phyloP scores from a whole-genome alignment of 2,888 invertebrate species.

The Antheraea assamensis region DNA sequence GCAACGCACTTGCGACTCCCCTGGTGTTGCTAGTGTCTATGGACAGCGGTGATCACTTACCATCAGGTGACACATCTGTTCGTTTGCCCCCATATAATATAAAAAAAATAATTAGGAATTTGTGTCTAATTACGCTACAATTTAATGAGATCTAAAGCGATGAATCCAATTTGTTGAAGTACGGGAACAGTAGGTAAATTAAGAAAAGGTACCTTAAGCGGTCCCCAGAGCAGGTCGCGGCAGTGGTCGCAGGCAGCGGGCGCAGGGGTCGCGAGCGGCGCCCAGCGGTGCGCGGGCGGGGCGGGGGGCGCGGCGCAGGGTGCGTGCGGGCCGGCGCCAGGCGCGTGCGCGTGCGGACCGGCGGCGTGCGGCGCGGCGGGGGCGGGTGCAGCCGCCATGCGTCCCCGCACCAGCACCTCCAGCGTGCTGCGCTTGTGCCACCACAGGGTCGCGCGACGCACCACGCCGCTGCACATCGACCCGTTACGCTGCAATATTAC shows the following conservation, averaged over 20 bases:
- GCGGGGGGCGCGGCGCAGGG: background rate
- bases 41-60: too few relatives aligned
- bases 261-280: slow-evolving; percentile 80
- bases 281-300: slow-evolving; percentile 64
- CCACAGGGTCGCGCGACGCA: slow-evolving; percentile 91
- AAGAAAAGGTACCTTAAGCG: slow-evolving; percentile 85
- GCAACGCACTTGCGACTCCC: too few relatives aligned
- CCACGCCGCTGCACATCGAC: slow-evolving; percentile 93
- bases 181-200: background rate
- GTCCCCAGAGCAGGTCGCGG: slow-evolving; percentile 94
- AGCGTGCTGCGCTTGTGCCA: slow-evolving; percentile 95
- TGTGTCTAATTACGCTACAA: too few relatives aligned
- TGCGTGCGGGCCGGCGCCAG: slow-evolving; percentile 82
- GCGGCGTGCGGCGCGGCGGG: slow-evolving; percentile 85
- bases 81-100: too few relatives aligned
- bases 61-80: too few relatives aligned
- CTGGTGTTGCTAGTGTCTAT: too few relatives aligned
- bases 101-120: too few relatives aligned
- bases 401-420: slow-evolving; percentile 93
- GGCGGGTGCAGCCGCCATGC: slow-evolving; percentile 90
- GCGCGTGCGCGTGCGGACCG: slow-evolving; percentile 86
- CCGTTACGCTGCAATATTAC: slow-evolving; percentile 86
- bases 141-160: too few relatives aligned
- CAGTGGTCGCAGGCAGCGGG: slow-evolving; percentile 96
- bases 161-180: too few relatives aligned